Evolutionary conservation across 2,797 vertebrate genomes (phyloP).

Genomic region (Cossypha heuglini): DNA sequence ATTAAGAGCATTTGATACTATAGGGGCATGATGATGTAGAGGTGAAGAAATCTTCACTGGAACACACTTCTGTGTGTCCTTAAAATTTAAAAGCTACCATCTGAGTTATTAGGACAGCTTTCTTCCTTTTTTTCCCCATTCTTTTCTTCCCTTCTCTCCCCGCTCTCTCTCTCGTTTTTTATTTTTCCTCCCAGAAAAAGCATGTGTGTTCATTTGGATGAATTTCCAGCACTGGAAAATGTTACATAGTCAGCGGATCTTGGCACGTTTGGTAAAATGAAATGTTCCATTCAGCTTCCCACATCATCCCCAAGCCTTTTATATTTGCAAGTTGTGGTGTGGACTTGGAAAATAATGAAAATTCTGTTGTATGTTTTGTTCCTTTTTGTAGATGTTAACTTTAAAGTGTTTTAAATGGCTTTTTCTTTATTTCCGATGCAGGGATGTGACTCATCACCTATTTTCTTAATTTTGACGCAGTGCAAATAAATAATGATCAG

Average conservation of each 20-base stretch:
- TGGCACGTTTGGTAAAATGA: neutral
- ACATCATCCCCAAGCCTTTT: neutral
- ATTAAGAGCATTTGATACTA: constrained; percentile 40
- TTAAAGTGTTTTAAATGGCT: neutral
- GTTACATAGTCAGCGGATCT: neutral
- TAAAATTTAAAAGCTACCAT: constrained; percentile 15
- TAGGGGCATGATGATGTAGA: neutral
- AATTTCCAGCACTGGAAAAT: neutral
- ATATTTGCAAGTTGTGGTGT: neutral
- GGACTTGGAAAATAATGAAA: neutral
- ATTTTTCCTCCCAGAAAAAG: neutral
- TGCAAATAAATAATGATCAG: neutral
- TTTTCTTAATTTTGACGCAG: neutral
- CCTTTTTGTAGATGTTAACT: neutral
- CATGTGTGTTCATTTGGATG: neutral
- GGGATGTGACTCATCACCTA: neutral
- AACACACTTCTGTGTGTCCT: neutral
- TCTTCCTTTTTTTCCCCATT: accelerated
- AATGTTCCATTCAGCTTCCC: neutral
- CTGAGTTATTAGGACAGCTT: neutral
- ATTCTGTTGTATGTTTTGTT: neutral
- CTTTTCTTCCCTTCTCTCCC: neutral
- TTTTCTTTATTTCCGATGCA: neutral
- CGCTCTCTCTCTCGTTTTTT: neutral
- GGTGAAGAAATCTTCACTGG: constrained; percentile 24